Conservation (phyloP, 2,888 invertebrate species). For the Brassicogethes aeneus region DNA sequence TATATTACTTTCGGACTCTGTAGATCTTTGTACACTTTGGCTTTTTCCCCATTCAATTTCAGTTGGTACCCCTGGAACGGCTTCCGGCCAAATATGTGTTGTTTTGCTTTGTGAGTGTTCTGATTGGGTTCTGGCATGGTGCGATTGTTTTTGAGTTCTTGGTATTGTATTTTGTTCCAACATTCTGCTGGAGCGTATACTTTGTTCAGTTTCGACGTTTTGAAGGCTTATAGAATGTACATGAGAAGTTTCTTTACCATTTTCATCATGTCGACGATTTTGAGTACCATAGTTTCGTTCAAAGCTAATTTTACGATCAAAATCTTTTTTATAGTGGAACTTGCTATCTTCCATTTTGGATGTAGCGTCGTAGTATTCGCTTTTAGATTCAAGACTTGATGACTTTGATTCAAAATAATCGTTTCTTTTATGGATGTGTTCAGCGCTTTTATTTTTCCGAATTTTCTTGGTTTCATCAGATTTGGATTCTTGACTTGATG, state of each 20-base stretch:
- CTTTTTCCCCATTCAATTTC: conserved; percentile 38
- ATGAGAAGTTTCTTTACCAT: conserved; percentile 46
- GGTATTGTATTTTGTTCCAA: conserved; percentile 45
- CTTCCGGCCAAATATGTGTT: conserved; percentile 50
- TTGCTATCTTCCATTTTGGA: conserved; percentile 29
- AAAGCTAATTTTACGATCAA: conserved; percentile 38
- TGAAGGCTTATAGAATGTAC: conserved; percentile 61
- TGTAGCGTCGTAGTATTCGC: conserved; percentile 51
- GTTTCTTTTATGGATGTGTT: conserved; percentile 25
- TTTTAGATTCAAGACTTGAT: conserved; percentile 60
- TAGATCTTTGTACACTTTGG: conserved; percentile 45
- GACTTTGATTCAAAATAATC: conserved; percentile 50
- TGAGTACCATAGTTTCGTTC: conserved; percentile 40
- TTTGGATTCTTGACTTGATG: conserved; percentile 60
- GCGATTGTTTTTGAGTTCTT: conserved; percentile 30
- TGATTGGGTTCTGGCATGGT: conserved; percentile 15
- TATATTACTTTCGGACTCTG: conserved; percentile 62
- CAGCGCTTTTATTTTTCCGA: conserved; percentile 27
- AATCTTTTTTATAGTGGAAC: conserved; percentile 25
- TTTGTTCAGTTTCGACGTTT: conserved; percentile 61
- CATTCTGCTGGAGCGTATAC: conserved; percentile 45
- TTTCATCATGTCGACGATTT: conserved; percentile 19
- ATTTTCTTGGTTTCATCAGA: conserved; percentile 40
- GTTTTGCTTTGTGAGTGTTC: conserved; percentile 11
- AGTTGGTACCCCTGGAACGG: conserved; percentile 45